phyloP scores from a whole-genome alignment of 1,140 invertebrate genomes.

The Hestina assimilis region DNA sequence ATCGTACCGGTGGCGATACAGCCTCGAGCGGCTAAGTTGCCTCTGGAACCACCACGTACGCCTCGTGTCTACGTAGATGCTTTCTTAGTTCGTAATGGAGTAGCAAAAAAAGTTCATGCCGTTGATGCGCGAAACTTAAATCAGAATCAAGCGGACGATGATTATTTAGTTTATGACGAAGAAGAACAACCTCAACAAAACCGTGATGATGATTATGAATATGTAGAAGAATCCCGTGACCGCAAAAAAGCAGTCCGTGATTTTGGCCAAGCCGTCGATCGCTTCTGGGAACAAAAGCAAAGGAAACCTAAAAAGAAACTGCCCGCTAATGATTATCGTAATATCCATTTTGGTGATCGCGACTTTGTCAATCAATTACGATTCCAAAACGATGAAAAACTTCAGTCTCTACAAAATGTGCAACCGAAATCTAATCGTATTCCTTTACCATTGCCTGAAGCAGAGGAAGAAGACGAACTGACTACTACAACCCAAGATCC shows the following conservation, averaged over 20 bases:
- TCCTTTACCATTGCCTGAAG: slow-evolving; percentile 35
- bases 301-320: slow-evolving; percentile 39
- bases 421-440: slow-evolving; percentile 39
- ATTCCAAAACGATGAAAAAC: slow-evolving; percentile 31
- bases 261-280: slow-evolving; percentile 61
- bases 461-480: slow-evolving; percentile 50
- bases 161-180: slow-evolving; percentile 61
- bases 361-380: slow-evolving; percentile 44
- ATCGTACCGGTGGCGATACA: slow-evolving; percentile 40
- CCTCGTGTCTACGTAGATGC: slow-evolving; percentile 74
- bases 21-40: slow-evolving; percentile 52
- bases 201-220: slow-evolving; percentile 64
- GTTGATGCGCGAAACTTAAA: slow-evolving; percentile 61
- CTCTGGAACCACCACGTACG: slow-evolving; percentile 41
- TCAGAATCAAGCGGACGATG: slow-evolving; percentile 46
- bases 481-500: slow-evolving; percentile 74
- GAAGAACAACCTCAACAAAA: slow-evolving; percentile 47
- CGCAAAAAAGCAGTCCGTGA: slow-evolving; percentile 53
- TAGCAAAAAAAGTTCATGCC: slow-evolving; percentile 57
- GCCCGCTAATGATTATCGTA: slow-evolving; percentile 51
- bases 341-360: slow-evolving; percentile 68
- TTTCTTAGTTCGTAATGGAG: slow-evolving; percentile 68
- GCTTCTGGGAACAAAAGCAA: slow-evolving; percentile 65
- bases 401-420: slow-evolving; percentile 39
- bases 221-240: slow-evolving; percentile 60